phyloP scores from a whole-genome alignment of 2,888 invertebrate genomes.

The Scrobipalpa atriplicella region DNA sequence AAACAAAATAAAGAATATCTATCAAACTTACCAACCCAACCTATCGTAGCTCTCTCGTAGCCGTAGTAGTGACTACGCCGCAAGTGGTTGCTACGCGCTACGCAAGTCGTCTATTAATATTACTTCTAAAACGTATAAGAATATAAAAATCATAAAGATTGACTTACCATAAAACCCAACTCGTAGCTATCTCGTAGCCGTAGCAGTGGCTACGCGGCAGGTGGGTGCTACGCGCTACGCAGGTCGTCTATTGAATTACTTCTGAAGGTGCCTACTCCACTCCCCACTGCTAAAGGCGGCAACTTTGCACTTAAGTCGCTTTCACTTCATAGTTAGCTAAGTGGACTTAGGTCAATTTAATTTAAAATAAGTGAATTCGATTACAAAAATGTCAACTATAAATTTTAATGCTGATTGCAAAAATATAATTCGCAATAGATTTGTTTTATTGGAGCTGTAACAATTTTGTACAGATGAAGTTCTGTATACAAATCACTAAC shows the following conservation, averaged over 20 bases:
- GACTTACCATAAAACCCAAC: too few relatives aligned
- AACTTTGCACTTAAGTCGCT: conserved; percentile 30
- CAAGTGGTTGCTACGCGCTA: conserved; percentile 13
- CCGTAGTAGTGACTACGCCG: conserved; percentile 36
- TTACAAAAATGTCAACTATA: too few relatives aligned
- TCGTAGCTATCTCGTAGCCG: conserved; percentile 15
- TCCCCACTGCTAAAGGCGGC: conserved; percentile 15
- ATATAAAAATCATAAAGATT: too few relatives aligned
- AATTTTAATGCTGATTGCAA: too few relatives aligned
- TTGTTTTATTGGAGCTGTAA: too few relatives aligned
- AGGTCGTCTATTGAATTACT: conserved; percentile 28
- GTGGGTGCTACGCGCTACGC: conserved; percentile 19
- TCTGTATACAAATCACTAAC: not conserved
- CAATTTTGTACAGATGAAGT: not conserved
- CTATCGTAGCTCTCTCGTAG: not conserved
- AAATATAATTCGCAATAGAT: too few relatives aligned
- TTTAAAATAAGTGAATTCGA: not conserved
- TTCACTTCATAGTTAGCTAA: too few relatives aligned
- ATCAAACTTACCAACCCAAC: not conserved
- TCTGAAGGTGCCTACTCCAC: not conserved
- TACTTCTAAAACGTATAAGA: not conserved
- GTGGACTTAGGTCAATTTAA: conserved; percentile 1
- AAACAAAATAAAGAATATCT: too few relatives aligned
- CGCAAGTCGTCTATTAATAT: conserved; percentile 29
- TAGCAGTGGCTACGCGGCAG: conserved; percentile 36